Percentiles rank a stretch among this genome's conserved stretches.
Conservation (phyloP, 2,113 vertebrate genomes). For the rabbit (Oryctolagus cuniculus) region DNA sequence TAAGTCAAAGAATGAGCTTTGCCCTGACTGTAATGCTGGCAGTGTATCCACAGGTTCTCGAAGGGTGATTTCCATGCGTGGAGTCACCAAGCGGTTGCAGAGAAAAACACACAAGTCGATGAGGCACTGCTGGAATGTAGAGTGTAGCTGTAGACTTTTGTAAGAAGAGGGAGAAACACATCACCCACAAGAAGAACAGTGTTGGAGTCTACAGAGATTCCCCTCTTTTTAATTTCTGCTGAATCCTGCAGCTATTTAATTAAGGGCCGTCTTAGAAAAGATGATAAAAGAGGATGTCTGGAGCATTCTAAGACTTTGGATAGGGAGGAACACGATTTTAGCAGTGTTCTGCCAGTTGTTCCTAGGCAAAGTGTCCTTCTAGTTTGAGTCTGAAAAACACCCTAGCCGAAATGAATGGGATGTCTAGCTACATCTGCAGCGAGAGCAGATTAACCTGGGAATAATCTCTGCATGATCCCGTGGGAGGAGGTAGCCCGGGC, state of each 20-base stretch:
- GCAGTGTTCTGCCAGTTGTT: neutral
- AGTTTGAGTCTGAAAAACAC: neutral
- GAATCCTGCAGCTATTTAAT: neutral
- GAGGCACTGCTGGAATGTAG: slow-evolving; percentile 28
- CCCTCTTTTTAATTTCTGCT: neutral
- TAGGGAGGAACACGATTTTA: neutral
- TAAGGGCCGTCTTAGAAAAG: neutral
- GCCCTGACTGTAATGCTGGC: neutral
- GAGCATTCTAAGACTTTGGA: neutral
- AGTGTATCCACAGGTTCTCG: neutral
- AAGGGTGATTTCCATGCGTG: slow-evolving; percentile 21
- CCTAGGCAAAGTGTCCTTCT: neutral
- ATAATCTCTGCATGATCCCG: neutral
- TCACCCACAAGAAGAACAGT: slow-evolving; percentile 16
- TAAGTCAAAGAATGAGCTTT: slow-evolving; percentile 15
- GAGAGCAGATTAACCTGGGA: neutral
- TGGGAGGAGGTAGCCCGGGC: neutral
- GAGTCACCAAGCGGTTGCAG: neutral
- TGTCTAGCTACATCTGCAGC: neutral
- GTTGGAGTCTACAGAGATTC: neutral
- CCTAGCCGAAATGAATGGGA: neutral
- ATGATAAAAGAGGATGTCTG: neutral
- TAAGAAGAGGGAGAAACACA: slow-evolving; percentile 51
- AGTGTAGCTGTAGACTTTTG: slow-evolving; percentile 55
- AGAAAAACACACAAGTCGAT: slow-evolving; percentile 18